Evolutionary conservation across 1,140 invertebrate genomes (phyloP), one percentile per base, ranked within the genome.

Genomic region (Lasioglossum baleicum): DNA sequence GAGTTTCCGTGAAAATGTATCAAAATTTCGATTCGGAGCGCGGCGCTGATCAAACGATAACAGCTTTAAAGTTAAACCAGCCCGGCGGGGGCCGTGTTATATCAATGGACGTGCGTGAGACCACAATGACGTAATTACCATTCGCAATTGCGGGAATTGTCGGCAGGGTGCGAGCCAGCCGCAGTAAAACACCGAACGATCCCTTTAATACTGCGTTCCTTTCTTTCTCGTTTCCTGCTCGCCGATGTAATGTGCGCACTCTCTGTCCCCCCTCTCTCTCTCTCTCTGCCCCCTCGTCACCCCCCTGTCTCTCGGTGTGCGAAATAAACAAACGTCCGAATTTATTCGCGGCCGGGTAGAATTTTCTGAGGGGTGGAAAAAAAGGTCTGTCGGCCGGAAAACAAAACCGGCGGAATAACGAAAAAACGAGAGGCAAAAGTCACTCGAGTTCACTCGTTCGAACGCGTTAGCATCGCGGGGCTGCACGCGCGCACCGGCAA

Each of bases 41-140:
- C n/a, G n/a, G 3, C 6, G 13, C 60, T 26, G 75, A 76, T 69
- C 65, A 11, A 68, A 60, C 53, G 56, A 53, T 78, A 78, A 65
- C 72, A 78, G 64, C 66, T 72, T 72, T 56, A 64, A 71, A 56
- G 58, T 77, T 64, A 77, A 63, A 53, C 53, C 60, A 20, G 2
- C 17, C 17, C 31, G 40, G 31, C 5, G 26, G 40, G 56, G 44
- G 8, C 0, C 53, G 75, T 22, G 67, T n/a, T 35, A 56, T n/a
- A 51, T 67, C 44, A 42, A 42, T 22, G 15, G 17, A 20, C 48
- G 13, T 20, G 35, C 17, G 42, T 67, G 7, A 31, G 63, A 8
- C 48, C 44, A 31, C 31, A n/a, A 48, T 63, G 31, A 53, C 48
- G 44, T 64, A 77, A 77, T 61, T 63, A 69, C 15, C 61, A 77